Evolutionary conservation across 2,888 invertebrate species (phyloP).

Genomic region (Cheilosia scutellata): DNA sequence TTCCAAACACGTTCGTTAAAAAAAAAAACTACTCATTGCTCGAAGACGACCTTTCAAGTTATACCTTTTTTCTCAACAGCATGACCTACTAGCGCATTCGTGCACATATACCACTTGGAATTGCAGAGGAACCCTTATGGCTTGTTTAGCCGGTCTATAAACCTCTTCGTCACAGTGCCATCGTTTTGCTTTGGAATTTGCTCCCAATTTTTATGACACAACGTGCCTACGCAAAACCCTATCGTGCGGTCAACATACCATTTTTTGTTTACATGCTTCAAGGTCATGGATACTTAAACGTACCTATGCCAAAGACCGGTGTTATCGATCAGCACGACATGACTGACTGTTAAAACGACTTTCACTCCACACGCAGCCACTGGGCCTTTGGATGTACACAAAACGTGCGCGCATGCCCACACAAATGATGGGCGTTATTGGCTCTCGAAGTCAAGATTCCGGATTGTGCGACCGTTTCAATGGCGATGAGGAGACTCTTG

Average conservation of each 20-base stretch:
- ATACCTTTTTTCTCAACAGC: conserved; percentile 9
- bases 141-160: background rate
- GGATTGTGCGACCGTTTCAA: background rate
- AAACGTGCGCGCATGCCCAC: conserved; percentile 27
- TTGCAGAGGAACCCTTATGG: background rate
- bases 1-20: conserved; percentile 1
- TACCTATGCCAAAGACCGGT: conserved; percentile 46
- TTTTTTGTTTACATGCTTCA: conserved; percentile 55
- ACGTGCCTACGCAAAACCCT: conserved; percentile 36
- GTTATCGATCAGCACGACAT: conserved; percentile 39
- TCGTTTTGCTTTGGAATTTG: conserved; percentile 20
- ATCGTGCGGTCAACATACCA: conserved; percentile 36
- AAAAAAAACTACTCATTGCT: background rate
- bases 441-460: conserved; percentile 31
- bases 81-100: conserved; percentile 31
- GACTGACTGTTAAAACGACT: conserved; percentile 50
- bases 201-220: conserved; percentile 26
- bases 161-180: background rate
- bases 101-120: background rate
- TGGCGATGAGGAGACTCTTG: conserved; percentile 17
- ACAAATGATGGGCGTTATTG: conserved; percentile 23
- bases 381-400: conserved; percentile 5
- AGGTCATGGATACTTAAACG: conserved; percentile 54
- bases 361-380: conserved; percentile 54
- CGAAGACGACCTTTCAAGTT: conserved; percentile 23